These are phyloP conservation scores for Schlechtendalia chinensis DNA, from an alignment of 1,140 invertebrate genomes.

Conservation along the genomic window DNA sequence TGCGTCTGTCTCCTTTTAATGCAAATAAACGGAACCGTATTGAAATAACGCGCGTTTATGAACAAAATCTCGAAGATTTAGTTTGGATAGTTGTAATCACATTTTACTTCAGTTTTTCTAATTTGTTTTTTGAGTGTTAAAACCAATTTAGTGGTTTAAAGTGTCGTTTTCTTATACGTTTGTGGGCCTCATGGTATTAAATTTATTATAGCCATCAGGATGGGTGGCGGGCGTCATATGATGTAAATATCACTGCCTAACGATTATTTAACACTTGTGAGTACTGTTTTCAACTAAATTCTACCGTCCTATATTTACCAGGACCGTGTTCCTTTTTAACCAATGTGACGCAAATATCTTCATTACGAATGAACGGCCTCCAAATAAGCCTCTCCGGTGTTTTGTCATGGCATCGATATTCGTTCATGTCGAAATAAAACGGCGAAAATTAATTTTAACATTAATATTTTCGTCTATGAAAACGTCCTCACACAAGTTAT, in stretches of 20 bases:
- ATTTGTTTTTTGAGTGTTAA: not conserved
- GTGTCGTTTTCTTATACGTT: not conserved
- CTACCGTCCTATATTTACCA: not conserved
- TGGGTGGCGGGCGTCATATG: slow-evolving; percentile 32
- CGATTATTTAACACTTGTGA: not conserved
- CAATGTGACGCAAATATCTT: slow-evolving; percentile 31
- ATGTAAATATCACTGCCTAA: slow-evolving; percentile 25
- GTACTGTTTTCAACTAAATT: not conserved
- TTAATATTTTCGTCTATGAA: slow-evolving; percentile 37
- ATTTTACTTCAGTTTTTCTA: not conserved
- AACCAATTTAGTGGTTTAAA: not conserved
- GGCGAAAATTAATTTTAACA: slow-evolving; percentile 7
- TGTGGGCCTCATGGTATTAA: slow-evolving; percentile 6
- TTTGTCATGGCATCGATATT: slow-evolving; percentile 44
- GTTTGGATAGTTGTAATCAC: not conserved
- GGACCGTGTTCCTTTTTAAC: not conserved
- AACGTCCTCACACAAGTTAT: not conserved
- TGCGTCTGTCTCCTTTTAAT: slow-evolving; percentile 36
- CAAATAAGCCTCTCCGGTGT: slow-evolving; percentile 32
- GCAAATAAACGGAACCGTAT: slow-evolving; percentile 23
- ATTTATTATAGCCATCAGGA: not conserved
- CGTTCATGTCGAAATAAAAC: slow-evolving; percentile 7
- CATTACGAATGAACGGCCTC: slow-evolving; percentile 38
- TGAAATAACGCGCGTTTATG: slow-evolving; percentile 29
- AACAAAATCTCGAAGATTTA: not conserved